phyloP scores from a whole-genome alignment of 2,113 vertebrate genomes.

The Dendrocopos noguchii region DNA sequence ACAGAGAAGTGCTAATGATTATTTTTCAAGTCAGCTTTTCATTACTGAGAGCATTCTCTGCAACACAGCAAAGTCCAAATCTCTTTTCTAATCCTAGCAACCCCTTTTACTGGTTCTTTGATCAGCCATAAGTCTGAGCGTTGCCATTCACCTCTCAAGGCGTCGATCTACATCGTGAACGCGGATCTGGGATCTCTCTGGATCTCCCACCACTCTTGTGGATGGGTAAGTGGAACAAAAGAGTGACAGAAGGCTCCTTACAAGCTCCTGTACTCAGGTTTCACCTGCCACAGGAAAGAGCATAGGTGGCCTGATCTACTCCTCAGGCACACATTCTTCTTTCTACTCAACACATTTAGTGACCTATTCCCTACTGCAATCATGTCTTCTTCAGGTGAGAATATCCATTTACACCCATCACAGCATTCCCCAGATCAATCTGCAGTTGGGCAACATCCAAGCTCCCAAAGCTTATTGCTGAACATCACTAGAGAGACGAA shows the following conservation, averaged over 20 bases:
- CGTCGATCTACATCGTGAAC: background rate
- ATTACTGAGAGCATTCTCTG: constrained; percentile 10
- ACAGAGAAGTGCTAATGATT: constrained; percentile 50
- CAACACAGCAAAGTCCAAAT: background rate
- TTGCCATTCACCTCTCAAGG: background rate
- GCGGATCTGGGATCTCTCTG: background rate
- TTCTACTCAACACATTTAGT: background rate
- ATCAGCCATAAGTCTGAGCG: background rate
- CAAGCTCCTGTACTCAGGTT: background rate
- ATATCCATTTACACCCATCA: background rate
- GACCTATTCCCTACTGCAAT: background rate
- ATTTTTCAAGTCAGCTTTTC: constrained; percentile 53
- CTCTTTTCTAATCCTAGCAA: background rate
- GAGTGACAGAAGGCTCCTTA: background rate
- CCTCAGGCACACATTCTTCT: background rate
- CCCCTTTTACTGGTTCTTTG: background rate
- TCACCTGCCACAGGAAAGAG: background rate
- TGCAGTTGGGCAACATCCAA: background rate
- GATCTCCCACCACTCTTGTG: background rate
- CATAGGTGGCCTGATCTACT: background rate
- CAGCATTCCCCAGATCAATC: background rate
- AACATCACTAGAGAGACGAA: background rate
- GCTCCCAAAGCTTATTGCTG: background rate
- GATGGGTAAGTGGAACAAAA: background rate
- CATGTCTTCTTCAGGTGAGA: accelerated